Evolutionary conservation across 2,113 vertebrate genomes (phyloP).

Genomic region (Pedetes capensis): DNA sequence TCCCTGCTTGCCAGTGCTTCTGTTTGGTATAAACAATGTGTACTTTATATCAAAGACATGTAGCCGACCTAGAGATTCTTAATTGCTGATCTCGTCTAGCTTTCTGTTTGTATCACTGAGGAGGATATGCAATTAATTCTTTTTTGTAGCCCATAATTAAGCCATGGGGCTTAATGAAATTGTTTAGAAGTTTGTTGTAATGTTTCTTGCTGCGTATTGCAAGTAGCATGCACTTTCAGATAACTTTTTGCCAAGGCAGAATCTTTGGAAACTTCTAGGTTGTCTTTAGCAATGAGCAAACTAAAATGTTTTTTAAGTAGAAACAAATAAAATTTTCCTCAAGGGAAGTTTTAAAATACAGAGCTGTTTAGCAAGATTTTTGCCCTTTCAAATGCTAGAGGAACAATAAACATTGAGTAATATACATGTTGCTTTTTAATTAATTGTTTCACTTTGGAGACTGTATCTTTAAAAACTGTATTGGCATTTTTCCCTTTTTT

Average conservation of each 20-base stretch:
- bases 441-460: slow-evolving; percentile 29
- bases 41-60: slow-evolving; percentile 45
- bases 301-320: slow-evolving; percentile 46
- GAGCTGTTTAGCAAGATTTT: slow-evolving; percentile 43
- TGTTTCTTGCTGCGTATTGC: background rate
- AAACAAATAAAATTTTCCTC: slow-evolving; percentile 50
- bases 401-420: slow-evolving; percentile 55
- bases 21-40: slow-evolving; percentile 56
- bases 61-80: background rate
- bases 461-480: slow-evolving; percentile 55
- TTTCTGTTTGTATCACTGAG: slow-evolving; percentile 30
- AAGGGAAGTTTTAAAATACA: slow-evolving; percentile 34
- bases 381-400: slow-evolving; percentile 6
- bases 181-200: slow-evolving; percentile 45
- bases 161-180: slow-evolving; percentile 19
- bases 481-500: background rate
- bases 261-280: slow-evolving; percentile 35
- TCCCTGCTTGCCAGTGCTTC: slow-evolving; percentile 47
- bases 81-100: slow-evolving; percentile 8
- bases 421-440: slow-evolving; percentile 34
- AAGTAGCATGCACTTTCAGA: slow-evolving; percentile 20
- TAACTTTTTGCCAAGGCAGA: slow-evolving; percentile 32
- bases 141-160: slow-evolving; percentile 18
- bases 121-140: background rate
- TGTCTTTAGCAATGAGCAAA: slow-evolving; percentile 10